Evolutionary conservation across 2,888 invertebrate genomes (phyloP).

Genomic region (Luffia ferchaultella): DNA sequence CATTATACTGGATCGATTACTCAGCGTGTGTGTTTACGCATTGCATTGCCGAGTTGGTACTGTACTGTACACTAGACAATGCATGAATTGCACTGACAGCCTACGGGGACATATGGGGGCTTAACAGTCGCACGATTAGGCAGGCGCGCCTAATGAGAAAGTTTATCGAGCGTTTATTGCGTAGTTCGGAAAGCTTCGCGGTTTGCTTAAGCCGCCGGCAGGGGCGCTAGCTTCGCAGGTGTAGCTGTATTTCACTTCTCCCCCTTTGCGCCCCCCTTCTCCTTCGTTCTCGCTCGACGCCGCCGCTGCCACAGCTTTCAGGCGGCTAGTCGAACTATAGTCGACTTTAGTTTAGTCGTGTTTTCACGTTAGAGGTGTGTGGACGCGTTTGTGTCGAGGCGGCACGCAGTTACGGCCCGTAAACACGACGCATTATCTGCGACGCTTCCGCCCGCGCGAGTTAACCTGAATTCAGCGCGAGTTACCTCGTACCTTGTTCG

Average conservation of each 20-base stretch:
- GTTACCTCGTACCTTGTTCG: constrained; percentile 34
- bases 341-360: constrained; percentile 42
- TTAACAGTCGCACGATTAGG: constrained; percentile 60
- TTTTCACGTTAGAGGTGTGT: constrained; percentile 46
- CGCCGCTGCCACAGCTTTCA: constrained; percentile 31
- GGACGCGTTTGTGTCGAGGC: constrained; percentile 23
- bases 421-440: constrained; percentile 58
- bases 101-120: constrained; percentile 46
- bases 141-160: constrained; percentile 62
- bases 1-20: not conserved
- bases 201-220: constrained; percentile 26
- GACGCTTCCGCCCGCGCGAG: constrained; percentile 51
- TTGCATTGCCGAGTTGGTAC: constrained; percentile 48
- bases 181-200: constrained; percentile 58
- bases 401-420: constrained; percentile 41
- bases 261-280: constrained; percentile 18
- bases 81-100: not conserved
- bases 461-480: constrained; percentile 42
- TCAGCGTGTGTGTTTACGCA: constrained; percentile 23
- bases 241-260: constrained; percentile 32
- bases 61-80: constrained; percentile 38
- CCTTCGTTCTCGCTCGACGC: constrained; percentile 26
- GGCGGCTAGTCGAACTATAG: constrained; percentile 11
- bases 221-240: constrained; percentile 46
- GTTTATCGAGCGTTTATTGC: constrained; percentile 67